Evolutionary conservation across 2,113 vertebrate genomes (phyloP), one percentile per base, ranked within the genome.

Genomic region (Myotis lucifugus): DNA sequence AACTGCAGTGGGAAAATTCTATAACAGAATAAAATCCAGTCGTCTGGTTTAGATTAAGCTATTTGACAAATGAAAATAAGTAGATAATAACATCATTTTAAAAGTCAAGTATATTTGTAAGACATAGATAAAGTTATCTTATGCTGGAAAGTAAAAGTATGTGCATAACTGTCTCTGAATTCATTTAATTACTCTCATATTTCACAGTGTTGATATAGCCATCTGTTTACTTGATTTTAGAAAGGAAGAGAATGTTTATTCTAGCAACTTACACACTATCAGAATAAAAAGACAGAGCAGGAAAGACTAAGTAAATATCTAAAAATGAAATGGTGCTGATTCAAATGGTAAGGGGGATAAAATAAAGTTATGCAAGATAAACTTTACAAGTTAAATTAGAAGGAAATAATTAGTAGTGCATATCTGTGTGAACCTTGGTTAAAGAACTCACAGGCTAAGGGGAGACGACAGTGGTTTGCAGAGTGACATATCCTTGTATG

Each of bases 201-300:
- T 94, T 96, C 93, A 85, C 84, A 92, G 66, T 72, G 21, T 67
- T 79, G 40, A 90, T 90, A 85, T 52, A 86, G 50, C 64, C 85
- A 96, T 97, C 82, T 94, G 66, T 82, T 93, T 93, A 93, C 88
- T 92, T 90, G 76, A 85, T 88, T 85, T 27, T 37, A 91, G 61
- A 90, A 87, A 95, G 8, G 19, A 92, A 96, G 56, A 66, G 37
- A 90, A 88, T 92, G 82, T 92, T 96, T 92, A 92, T 76, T 94
- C 46, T 88, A 88, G 37, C 77, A 88, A 66, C n/a, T 90, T 90
- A 81, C 17, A 79, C 48, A 66, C 27, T 54, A 88, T 76, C 56
- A 79, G 40, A 92, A 92, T 79, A 84, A 93, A 95, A 96, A 90
- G 13, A 69, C 23, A 77, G 70, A 76, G 72, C 46, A 91, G 40